A percentile compares a stretch with the other conserved stretches of the same genome.
These are phyloP conservation scores for Arctopsyche grandis DNA, from an alignment of 1,140 invertebrate genomes.

Conservation along the genomic window DNA sequence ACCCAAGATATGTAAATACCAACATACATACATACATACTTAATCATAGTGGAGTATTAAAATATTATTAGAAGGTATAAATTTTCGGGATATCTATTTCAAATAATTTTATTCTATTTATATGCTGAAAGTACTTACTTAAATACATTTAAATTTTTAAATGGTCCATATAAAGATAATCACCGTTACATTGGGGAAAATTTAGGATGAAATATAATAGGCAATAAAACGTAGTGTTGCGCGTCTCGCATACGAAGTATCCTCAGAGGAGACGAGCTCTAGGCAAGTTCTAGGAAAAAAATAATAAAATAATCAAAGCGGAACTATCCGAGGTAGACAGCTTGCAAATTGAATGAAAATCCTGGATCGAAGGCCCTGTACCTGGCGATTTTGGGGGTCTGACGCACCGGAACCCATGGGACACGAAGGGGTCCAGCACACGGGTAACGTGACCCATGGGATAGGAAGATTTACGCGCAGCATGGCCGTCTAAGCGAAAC, in stretches of 20 bases:
- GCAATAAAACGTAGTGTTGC: not conserved
- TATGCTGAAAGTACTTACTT: too few relatives aligned
- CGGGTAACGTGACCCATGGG: constrained; percentile 10
- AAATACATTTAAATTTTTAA: too few relatives aligned
- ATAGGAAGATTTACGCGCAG: not conserved
- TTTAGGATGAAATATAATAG: not conserved
- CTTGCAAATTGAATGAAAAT: constrained; percentile 19
- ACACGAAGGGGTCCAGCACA: not conserved
- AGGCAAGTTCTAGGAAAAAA: not conserved
- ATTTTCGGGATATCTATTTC: too few relatives aligned
- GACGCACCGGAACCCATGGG: not conserved
- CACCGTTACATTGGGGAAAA: too few relatives aligned
- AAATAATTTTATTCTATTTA: too few relatives aligned
- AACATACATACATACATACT: too few relatives aligned
- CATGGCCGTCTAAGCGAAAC: not conserved
- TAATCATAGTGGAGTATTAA: too few relatives aligned
- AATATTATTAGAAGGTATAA: too few relatives aligned
- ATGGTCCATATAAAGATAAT: too few relatives aligned
- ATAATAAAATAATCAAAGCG: constrained; percentile 9
- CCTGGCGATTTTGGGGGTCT: not conserved
- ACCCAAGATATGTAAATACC: too few relatives aligned
- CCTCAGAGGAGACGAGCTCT: too few relatives aligned
- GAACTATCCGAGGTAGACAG: not conserved
- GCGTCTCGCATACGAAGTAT: not conserved
- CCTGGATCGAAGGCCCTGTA: not conserved